These are phyloP conservation scores for Cinara cedri DNA, from an alignment of 2,888 invertebrate genomes.

Conservation along the genomic window DNA sequence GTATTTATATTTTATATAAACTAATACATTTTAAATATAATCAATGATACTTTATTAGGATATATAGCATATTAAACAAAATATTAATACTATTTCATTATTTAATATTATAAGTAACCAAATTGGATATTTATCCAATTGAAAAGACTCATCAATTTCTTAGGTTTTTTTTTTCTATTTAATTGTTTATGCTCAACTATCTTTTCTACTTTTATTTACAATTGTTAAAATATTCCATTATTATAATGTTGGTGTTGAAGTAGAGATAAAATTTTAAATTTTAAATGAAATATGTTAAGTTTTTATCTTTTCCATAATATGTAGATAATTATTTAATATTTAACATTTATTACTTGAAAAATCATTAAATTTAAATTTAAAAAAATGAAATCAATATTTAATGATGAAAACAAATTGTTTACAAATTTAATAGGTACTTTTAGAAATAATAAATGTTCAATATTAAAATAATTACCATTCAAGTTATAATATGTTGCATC, in stretches of 20 bases:
- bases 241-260: neutral
- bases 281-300: too few relatives aligned
- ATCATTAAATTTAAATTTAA: too few relatives aligned
- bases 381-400: too few relatives aligned
- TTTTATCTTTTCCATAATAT: too few relatives aligned
- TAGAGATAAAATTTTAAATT: too few relatives aligned
- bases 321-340: too few relatives aligned
- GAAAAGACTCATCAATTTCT: neutral
- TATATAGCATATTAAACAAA: neutral
- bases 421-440: too few relatives aligned
- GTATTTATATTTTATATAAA: neutral
- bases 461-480: too few relatives aligned
- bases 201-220: constrained; percentile 15
- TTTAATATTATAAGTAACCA: neutral
- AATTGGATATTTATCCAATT: neutral
- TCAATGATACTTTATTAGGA: neutral
- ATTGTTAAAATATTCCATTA: neutral
- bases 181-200: constrained; percentile 11
- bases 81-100: constrained; percentile 9
- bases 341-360: too few relatives aligned
- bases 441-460: too few relatives aligned
- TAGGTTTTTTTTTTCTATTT: neutral
- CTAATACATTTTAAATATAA: neutral
- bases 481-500: too few relatives aligned
- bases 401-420: too few relatives aligned